Percentiles rank a stretch among this genome's conserved stretches.
Conservation (phyloP, 1,140 invertebrate species). For the Drosophila quadrilineata region DNA sequence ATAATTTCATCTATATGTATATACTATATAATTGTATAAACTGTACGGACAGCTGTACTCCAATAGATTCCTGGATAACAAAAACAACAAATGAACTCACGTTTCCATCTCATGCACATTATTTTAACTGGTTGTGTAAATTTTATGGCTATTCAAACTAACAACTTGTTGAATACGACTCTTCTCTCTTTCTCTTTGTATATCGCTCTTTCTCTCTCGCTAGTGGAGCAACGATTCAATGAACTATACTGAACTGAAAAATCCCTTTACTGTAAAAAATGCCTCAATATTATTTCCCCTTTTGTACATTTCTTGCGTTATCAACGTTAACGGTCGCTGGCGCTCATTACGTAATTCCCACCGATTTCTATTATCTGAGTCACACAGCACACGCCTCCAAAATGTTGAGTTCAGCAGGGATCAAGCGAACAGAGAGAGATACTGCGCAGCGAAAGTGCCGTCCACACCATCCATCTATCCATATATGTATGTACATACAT, state of each 20-base stretch:
- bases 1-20: background rate
- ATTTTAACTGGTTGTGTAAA: background rate
- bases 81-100: no score
- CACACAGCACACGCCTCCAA: conserved; percentile 58
- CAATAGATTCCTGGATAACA: no score
- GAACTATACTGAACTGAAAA: background rate
- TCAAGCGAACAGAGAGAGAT: background rate
- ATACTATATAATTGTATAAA: background rate
- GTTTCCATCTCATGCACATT: background rate
- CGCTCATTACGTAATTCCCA: conserved; percentile 53
- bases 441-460: conserved; percentile 46
- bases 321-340: conserved; percentile 10
- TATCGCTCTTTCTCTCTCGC: no score
- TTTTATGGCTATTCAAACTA: background rate
- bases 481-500: no score
- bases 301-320: conserved; percentile 8
- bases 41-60: background rate
- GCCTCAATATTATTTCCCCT: background rate
- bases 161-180: conserved; percentile 33
- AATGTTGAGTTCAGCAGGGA: background rate
- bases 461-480: no score
- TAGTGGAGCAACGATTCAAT: conserved; percentile 24
- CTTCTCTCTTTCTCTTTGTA: no score
- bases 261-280: background rate
- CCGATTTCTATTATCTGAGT: conserved; percentile 42